phyloP scores from a whole-genome alignment of 1,140 invertebrate species.

The Drosophila murphyi region DNA sequence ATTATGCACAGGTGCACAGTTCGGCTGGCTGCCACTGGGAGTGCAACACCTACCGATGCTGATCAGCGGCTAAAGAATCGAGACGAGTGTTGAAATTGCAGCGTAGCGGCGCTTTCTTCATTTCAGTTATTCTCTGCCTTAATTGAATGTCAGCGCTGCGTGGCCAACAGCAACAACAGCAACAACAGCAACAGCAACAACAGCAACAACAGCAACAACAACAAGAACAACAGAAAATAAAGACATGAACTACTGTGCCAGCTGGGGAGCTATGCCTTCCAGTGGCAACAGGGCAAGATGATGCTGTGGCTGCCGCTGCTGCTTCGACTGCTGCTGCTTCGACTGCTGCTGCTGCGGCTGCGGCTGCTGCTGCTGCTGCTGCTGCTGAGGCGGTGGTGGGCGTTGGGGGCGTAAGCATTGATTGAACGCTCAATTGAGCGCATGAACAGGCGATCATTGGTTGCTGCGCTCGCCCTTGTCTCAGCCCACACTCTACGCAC shows the following conservation, averaged over 20 bases:
- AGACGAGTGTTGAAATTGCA: constrained; percentile 53
- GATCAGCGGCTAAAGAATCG: constrained; percentile 21
- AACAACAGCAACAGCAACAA: constrained; percentile 7
- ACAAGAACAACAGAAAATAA: constrained; percentile 2
- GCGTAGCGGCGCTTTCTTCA: constrained; percentile 48
- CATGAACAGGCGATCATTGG: constrained; percentile 64
- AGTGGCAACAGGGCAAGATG: constrained; percentile 16
- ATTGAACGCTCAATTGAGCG: constrained; percentile 79
- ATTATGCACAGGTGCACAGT: constrained; percentile 69
- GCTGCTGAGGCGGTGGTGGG: constrained; percentile 26
- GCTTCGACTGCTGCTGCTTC: neutral
- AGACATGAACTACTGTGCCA: constrained; percentile 55
- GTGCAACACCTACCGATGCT: constrained; percentile 62
- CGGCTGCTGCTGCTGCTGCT: neutral
- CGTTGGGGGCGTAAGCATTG: constrained; percentile 69
- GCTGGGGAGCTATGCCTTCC: constrained; percentile 18
- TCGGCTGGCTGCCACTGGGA: constrained; percentile 38
- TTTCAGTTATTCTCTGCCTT: constrained; percentile 48
- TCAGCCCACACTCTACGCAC: constrained; percentile 23
- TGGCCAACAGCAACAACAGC: constrained; percentile 14
- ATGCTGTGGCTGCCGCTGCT: constrained; percentile 3
- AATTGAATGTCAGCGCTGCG: constrained; percentile 67
- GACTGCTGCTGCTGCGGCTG: constrained; percentile 1
- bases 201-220: too few relatives aligned
- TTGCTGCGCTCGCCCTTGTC: constrained; percentile 4